phyloP scores from a whole-genome alignment of 2,797 vertebrate genomes.

The Philypnodon macrostomus region DNA sequence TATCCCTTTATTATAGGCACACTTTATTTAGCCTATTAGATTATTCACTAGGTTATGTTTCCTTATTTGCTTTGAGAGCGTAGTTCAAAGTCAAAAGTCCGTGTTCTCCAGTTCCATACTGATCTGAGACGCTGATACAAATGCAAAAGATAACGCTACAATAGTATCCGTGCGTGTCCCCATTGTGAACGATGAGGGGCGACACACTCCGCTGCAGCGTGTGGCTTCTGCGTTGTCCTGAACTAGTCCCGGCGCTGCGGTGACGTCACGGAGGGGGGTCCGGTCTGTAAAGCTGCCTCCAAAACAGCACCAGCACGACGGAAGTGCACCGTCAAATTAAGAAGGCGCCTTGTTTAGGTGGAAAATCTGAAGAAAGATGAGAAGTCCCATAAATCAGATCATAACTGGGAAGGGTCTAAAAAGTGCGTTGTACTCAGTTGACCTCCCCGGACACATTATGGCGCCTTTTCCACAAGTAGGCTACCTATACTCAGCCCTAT shows the following conservation, averaged over 20 bases:
- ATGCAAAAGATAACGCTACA: neutral
- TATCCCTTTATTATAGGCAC: too few species aligned
- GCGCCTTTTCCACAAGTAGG: too few species aligned
- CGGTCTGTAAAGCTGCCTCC: conserved; percentile 15
- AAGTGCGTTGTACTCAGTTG: too few species aligned
- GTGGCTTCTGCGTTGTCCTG: conserved; percentile 48
- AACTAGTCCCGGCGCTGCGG: conserved; percentile 45
- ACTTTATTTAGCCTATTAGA: too few species aligned
- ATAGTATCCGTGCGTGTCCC: neutral
- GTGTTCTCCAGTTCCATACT: neutral
- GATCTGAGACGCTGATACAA: neutral
- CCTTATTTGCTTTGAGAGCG: too few species aligned
- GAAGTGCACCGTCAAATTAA: conserved; percentile 33
- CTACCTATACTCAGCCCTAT: too few species aligned
- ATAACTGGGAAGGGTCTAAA: too few species aligned
- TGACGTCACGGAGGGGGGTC: conserved; percentile 68
- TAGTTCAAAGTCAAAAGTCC: neutral
- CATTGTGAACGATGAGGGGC: conserved; percentile 30
- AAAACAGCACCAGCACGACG: neutral
- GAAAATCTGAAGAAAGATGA: too few species aligned
- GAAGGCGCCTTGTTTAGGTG: too few species aligned
- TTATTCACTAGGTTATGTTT: too few species aligned
- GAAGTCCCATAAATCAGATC: too few species aligned
- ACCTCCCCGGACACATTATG: too few species aligned
- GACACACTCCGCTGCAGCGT: conserved; percentile 5